Conservation (phyloP, 2,113 vertebrate genomes). For the Coracopsis vasa region DNA sequence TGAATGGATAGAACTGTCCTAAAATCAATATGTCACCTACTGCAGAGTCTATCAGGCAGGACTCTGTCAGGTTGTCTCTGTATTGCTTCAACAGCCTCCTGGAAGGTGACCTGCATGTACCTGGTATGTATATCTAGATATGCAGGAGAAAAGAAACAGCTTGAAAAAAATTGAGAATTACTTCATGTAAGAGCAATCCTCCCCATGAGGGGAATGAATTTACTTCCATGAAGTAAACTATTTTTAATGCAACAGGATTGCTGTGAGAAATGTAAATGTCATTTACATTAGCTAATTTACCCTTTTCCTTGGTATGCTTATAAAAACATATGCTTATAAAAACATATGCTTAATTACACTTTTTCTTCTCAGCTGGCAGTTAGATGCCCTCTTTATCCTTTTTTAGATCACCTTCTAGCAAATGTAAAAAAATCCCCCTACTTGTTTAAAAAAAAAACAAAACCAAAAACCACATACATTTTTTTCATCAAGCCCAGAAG, state of each 20-base stretch:
- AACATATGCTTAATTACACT: accelerated
- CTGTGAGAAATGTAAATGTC: neutral
- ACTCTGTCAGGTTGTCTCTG: neutral
- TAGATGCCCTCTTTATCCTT: neutral
- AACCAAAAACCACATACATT: neutral
- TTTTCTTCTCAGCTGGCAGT: neutral
- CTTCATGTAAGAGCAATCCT: neutral
- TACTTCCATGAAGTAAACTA: neutral
- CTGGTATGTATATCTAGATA: neutral
- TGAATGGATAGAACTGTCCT: neutral
- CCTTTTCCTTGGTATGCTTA: neutral
- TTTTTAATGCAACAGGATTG: neutral
- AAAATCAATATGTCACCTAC: neutral
- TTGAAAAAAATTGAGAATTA: neutral
- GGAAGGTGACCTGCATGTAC: neutral
- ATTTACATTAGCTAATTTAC: neutral
- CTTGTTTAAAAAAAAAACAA: neutral
- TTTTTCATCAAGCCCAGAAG: neutral
- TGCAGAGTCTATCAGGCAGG: neutral
- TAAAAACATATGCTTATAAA: neutral
- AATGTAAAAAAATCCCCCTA: neutral
- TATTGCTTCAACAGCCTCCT: neutral
- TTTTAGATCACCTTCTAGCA: neutral
- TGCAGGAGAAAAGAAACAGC: neutral
- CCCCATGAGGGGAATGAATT: too few species aligned